A percentile compares a stretch with the other conserved stretches of the same genome.
phyloP scores from a whole-genome alignment of 2,797 vertebrate genomes.

The Cottoperca gobio region DNA sequence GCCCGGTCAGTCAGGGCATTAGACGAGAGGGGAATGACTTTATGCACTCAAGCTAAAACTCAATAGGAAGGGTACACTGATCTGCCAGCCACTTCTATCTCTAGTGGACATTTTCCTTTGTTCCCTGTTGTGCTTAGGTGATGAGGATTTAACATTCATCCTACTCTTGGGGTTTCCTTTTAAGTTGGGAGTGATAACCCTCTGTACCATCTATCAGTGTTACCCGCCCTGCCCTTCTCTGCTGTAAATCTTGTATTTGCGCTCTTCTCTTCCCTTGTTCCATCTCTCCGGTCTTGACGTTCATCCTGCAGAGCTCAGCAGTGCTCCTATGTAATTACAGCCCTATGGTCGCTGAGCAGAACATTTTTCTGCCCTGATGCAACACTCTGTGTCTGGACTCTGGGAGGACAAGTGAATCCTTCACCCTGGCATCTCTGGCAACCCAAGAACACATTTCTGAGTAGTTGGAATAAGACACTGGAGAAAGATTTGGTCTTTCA shows the following conservation, averaged over 20 bases:
- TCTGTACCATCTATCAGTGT: background rate
- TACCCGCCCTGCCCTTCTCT: conserved; percentile 8
- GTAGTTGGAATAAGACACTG: conserved; percentile 5
- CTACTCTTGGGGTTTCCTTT: background rate
- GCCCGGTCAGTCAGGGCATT: background rate
- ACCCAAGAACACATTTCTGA: conserved; percentile 17
- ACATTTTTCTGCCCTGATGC: conserved; percentile 87
- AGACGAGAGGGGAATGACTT: background rate
- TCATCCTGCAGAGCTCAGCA: conserved; percentile 85
- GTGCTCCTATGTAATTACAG: conserved; percentile 85
- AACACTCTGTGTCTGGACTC: conserved; percentile 74
- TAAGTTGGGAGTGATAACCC: background rate
- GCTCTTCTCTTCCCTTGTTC: conserved; percentile 39
- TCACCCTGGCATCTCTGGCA: conserved; percentile 60
- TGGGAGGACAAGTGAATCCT: conserved; percentile 65
- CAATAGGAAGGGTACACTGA: background rate
- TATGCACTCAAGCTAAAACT: background rate
- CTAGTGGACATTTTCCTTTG: background rate
- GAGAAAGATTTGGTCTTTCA: conserved; percentile 15
- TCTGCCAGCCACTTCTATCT: background rate
- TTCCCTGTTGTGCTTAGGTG: background rate
- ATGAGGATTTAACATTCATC: background rate
- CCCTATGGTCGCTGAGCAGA: conserved; percentile 82
- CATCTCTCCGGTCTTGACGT: conserved; percentile 66
- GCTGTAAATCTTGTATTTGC: conserved; percentile 42